Conservation (phyloP, 2,113 vertebrate species). For the Antidorcas marsupialis region DNA sequence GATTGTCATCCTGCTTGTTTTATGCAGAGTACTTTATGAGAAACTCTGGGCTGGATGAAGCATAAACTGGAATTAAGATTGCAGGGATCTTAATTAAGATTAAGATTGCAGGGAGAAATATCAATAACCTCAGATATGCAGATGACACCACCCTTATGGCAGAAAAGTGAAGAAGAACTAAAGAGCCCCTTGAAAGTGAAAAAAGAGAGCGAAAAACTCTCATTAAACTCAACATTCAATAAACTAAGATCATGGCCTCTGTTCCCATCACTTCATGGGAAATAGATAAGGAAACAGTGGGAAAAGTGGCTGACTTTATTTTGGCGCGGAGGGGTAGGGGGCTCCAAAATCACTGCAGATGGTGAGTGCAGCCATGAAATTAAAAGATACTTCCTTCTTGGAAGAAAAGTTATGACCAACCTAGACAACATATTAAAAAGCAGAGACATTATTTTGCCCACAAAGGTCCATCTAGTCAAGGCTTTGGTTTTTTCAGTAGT, state of each 20-base stretch:
- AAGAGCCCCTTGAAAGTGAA: not conserved
- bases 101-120: not conserved
- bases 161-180: not conserved
- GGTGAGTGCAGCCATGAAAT: too few relatives aligned
- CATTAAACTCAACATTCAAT: not conserved
- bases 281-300: not conserved
- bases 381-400: not conserved
- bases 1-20: not conserved
- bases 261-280: not conserved
- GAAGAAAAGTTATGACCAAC: not conserved
- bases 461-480: not conserved
- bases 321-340: accelerated
- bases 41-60: not conserved
- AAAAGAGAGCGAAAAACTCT: not conserved
- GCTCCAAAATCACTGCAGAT: too few relatives aligned
- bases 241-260: not conserved
- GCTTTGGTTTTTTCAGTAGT: not conserved
- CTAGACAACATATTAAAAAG: not conserved
- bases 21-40: not conserved
- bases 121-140: not conserved
- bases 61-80: not conserved
- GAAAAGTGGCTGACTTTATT: not conserved
- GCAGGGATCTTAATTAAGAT: not conserved
- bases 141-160: not conserved
- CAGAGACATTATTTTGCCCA: not conserved